Evolutionary conservation across 2,113 vertebrate genomes (phyloP), one percentile per base, ranked within the genome.

Genomic region (Emberiza fucata): DNA sequence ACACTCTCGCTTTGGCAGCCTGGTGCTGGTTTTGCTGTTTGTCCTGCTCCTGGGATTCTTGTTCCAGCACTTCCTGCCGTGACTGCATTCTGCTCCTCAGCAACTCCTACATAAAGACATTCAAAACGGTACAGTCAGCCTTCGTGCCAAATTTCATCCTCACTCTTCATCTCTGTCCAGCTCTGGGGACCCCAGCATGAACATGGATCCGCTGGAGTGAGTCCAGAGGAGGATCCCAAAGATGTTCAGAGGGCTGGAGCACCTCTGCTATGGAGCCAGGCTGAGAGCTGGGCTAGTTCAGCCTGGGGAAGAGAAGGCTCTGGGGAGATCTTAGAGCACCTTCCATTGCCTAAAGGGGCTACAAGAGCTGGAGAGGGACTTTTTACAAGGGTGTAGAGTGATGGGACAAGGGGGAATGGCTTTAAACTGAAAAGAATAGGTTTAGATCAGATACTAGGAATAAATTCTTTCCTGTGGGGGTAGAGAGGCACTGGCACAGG

Each of bases 41-140:
- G 35, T 90, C 39, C 68, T 82, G 70, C 37, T 96, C 64, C 50
- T 5, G 25, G 35, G 82, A 54, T 82, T 89, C 59, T 59, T 40
- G 61, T 69, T 96, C 59, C 64, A 92, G 11, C 21, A 13, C 72
- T 63, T 93, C 61, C 75, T 96, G 87, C n/a, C 0, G 12, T 63
- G 89, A 70, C 42, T 86, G 70, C 68, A 14, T 92, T 92, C 90
- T 96, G 81, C 68, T 95, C 63, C 66, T 92, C 39, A 96, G 85
- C 39, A 90, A 53, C 59, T 82, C 76, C 97, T 97, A 35, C 45
- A 68, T 28, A 51, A 85, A 57, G 42, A 77, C 19, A 44, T 31
- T 60, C 60, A 35, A 66, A 78, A 47, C 44, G 24, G 11, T 33
- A 64, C 35, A 87, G 39, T 35, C 50, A 79, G 75, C 17, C 84